A percentile compares a stretch with the other conserved stretches of the same genome.
Conservation (phyloP, 2,797 vertebrate genomes). For the Zalophus californianus region DNA sequence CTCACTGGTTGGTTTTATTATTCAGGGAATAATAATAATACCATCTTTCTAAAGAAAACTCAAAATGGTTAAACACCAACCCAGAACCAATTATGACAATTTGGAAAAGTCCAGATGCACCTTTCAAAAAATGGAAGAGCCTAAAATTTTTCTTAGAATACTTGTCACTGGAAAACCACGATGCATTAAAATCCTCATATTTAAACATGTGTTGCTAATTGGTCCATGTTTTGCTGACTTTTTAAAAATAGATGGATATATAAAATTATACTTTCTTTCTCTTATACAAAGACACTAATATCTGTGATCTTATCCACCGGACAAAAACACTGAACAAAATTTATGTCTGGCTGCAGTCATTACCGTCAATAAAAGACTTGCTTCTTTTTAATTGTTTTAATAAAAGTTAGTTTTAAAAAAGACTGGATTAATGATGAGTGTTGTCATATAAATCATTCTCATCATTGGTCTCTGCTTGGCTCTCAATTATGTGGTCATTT, state of each 20-base stretch:
- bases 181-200: not conserved
- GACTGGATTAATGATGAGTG: not conserved
- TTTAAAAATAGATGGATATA: not conserved
- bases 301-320: not conserved
- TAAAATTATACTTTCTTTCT: not conserved
- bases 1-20: not conserved
- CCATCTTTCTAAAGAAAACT: not conserved
- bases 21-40: not conserved
- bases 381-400: not conserved
- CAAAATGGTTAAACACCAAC: not conserved
- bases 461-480: not conserved
- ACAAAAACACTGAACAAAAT: not conserved
- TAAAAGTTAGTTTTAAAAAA: not conserved
- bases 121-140: not conserved
- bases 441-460: not conserved
- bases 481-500: not conserved
- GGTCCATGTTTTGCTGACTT: not conserved
- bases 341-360: not conserved
- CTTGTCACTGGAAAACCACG: not conserved
- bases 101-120: not conserved
- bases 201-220: not conserved
- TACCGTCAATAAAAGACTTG: rapidly evolving
- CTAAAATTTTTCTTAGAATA: not conserved
- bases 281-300: not conserved
- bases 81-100: not conserved